A percentile compares a stretch with the other conserved stretches of the same genome.
Conservation (phyloP, 2,888 invertebrate genomes). For the Myopa tessellatipennis region DNA sequence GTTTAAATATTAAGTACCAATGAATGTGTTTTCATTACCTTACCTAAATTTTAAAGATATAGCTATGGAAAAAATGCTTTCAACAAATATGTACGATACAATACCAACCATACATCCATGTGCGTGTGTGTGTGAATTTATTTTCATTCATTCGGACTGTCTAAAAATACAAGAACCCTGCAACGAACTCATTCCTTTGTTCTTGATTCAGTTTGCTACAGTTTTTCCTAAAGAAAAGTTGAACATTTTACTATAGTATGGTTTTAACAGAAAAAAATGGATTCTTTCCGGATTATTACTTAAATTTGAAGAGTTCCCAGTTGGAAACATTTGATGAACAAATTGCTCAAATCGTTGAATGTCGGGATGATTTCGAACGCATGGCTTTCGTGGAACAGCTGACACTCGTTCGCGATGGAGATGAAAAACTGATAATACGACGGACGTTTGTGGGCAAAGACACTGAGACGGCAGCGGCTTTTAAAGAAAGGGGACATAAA, state of each 20-base stretch:
- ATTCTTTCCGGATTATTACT: conserved; percentile 76
- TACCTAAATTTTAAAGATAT: background rate
- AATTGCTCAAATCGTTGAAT: conserved; percentile 74
- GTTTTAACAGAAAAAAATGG: conserved; percentile 63
- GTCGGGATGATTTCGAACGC: conserved; percentile 75
- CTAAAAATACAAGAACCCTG: conserved; percentile 19
- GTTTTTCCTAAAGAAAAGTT: background rate
- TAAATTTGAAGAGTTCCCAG: conserved; percentile 70
- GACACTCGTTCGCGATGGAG: conserved; percentile 68
- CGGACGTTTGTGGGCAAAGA: conserved; percentile 70
- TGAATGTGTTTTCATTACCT: background rate
- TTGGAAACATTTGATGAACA: conserved; percentile 70
- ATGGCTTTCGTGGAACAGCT: conserved; percentile 73
- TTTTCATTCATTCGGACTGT: background rate
- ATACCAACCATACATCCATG: too few relatives aligned
- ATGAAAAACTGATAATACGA: conserved; percentile 70
- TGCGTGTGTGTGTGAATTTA: too few relatives aligned
- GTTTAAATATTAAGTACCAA: background rate
- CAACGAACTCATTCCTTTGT: conserved; percentile 26
- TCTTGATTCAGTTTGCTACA: conserved; percentile 48
- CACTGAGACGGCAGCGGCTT: conserved; percentile 71
- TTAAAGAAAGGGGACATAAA: conserved; percentile 79
- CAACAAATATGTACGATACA: too few relatives aligned
- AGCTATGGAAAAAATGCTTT: too few relatives aligned
- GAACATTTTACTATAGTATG: conserved; percentile 48